Conservation (phyloP, 1,140 invertebrate species). For the Solenopsis fugax region DNA sequence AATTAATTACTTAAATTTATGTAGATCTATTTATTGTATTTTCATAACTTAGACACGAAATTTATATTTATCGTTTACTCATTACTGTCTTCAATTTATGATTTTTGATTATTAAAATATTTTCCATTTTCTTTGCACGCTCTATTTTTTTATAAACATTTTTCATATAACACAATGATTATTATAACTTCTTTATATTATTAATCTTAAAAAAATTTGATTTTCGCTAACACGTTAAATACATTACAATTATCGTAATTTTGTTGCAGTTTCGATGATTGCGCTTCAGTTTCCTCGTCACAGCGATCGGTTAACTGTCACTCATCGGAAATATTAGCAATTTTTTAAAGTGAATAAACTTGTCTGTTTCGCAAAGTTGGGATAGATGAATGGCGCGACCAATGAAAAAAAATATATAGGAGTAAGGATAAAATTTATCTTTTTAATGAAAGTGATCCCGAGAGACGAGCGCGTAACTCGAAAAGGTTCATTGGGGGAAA, state of each 20-base stretch:
- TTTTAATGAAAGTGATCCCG: conserved; percentile 46
- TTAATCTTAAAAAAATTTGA: neutral
- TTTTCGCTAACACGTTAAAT: neutral
- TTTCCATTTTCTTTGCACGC: neutral
- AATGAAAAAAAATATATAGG: conserved; percentile 16
- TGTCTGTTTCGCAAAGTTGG: neutral
- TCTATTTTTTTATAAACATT: neutral
- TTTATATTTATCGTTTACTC: neutral
- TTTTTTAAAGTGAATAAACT: conserved; percentile 40
- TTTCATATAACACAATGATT: neutral
- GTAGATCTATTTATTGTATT: neutral
- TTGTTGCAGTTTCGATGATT: neutral
- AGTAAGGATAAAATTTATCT: conserved; percentile 35
- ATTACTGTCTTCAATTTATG: conserved; percentile 5
- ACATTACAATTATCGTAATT: neutral
- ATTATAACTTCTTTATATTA: neutral
- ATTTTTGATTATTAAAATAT: neutral
- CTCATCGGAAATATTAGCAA: neutral
- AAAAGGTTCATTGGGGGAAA: conserved; percentile 38
- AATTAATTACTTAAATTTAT: conserved; percentile 16
- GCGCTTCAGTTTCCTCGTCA: neutral
- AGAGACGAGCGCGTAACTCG: conserved; percentile 5
- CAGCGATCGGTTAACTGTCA: conserved; percentile 19
- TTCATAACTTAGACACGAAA: neutral
- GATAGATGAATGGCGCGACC: neutral